phyloP scores from a whole-genome alignment of 2,888 invertebrate genomes.

The Netelia inedita region DNA sequence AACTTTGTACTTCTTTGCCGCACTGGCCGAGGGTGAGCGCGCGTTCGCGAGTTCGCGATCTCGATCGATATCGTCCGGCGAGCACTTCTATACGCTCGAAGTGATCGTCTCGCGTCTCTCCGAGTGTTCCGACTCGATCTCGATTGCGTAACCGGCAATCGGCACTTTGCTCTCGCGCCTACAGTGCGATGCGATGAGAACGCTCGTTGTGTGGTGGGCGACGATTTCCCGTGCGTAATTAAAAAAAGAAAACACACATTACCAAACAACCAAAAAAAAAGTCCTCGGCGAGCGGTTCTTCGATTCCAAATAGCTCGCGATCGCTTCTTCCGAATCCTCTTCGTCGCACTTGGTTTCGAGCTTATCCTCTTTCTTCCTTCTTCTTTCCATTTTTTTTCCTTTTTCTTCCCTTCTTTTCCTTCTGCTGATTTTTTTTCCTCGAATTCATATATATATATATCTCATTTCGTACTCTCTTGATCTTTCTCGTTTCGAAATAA shows the following conservation, averaged over 20 bases:
- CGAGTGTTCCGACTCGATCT: conserved; percentile 51
- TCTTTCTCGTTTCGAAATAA: conserved; percentile 60
- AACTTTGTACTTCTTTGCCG: conserved; percentile 68
- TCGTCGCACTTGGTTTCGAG: conserved; percentile 9
- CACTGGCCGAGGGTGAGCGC: conserved; percentile 57
- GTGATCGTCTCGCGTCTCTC: conserved; percentile 40
- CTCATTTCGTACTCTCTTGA: conserved; percentile 49
- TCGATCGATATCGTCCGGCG: conserved; percentile 40
- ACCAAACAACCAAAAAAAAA: conserved; percentile 38
- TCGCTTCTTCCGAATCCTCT: conserved; percentile 31
- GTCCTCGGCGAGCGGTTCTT: conserved; percentile 34
- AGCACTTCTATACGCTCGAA: conserved; percentile 29
- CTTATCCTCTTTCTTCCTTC: background rate
- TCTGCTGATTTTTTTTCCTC: background rate
- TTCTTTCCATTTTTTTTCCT: background rate
- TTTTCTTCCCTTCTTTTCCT: conserved; percentile 13
- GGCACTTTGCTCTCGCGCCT: conserved; percentile 34
- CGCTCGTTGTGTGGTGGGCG: conserved; percentile 21
- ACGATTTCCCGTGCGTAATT: conserved; percentile 58
- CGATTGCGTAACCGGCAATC: conserved; percentile 60
- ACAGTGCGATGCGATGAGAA: conserved; percentile 35
- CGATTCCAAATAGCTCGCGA: conserved; percentile 27
- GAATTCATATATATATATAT: conserved; percentile 12
- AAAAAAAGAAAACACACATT: conserved; percentile 17
- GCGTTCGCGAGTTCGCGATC: conserved; percentile 38